Base-by-base conservation (phyloP, 2,888 invertebrate species). In the Melieria picta region DNA sequence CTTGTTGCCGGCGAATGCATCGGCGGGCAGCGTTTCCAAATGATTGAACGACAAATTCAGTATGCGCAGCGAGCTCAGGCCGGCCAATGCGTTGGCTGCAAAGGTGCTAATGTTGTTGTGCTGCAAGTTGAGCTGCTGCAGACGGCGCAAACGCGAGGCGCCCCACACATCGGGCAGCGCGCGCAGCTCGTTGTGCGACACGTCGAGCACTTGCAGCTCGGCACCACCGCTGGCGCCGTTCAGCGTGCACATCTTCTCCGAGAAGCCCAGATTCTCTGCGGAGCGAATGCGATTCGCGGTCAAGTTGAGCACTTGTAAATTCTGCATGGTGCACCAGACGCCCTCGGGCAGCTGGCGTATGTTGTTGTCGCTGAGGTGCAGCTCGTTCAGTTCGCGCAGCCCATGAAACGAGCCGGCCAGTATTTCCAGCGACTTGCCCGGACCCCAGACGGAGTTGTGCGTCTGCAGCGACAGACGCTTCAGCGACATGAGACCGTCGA, bases 11-110 rank as follows among this genome's bases (percentile, higher is more conserved):
- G 93, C 91, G 86, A 97, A 95, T 71, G 96, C 86, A 61, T 93
- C 93, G 79, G 93, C 91, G 0, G 97, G 96, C 81, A 97, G 86
- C 16, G 91, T 91, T 79, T 92, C 92, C 79, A 98, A 88, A 77
- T 91, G 91, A 86, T 98, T 98, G 85, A 93, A 93, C 78, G 96
- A 94, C 82, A 96, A 89, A 89, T 97, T 96, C 66, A 98, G 87
- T 55, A 93, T 91, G 79, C 94, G 91, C 84, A 97, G 88, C 62
- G 93, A 92, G 55, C 91, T 91, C 65, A 97, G 89, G 58, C 94
- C 94, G 74, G 92, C 91, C 77, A 97, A 90, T 16, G 95, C 92
- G 83, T 94, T 93, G 79, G 92, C 91, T 74, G 93, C 92, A 81
- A 96, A 90, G 80, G 93, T 92, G 69, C 90, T 91, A 76, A 97